Conservation (phyloP, 2,888 invertebrate genomes). For the Eupithecia insigniata region DNA sequence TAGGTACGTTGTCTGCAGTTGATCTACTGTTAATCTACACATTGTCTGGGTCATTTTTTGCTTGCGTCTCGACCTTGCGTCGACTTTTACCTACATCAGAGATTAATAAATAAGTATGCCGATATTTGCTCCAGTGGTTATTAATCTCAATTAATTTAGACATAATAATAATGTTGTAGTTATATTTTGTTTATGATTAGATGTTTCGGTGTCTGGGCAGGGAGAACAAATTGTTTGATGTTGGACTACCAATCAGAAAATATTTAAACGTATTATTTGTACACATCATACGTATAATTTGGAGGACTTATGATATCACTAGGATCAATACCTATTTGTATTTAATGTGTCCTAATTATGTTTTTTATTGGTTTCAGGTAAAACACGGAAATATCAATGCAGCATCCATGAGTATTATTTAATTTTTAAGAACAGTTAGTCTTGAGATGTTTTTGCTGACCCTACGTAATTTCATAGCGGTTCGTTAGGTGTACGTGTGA, state of each 20-base stretch:
- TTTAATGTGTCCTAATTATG: conserved; percentile 27
- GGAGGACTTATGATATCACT: conserved; percentile 12
- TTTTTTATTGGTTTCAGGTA: conserved; percentile 57
- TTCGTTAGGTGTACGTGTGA: conserved; percentile 23
- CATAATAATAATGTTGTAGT: conserved; percentile 48
- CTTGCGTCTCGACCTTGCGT: conserved; percentile 53
- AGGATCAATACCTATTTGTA: not conserved
- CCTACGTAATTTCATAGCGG: conserved; percentile 28
- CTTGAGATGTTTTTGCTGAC: conserved; percentile 13
- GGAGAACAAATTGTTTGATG: conserved; percentile 31
- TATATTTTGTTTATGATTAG: conserved; percentile 35
- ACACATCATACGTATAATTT: conserved; percentile 17
- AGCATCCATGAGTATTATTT: conserved; percentile 32
- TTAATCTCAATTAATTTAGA: conserved; percentile 57
- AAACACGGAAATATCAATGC: conserved; percentile 36
- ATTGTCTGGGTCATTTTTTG: conserved; percentile 55
- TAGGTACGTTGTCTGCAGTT: conserved; percentile 21
- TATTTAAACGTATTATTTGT: conserved; percentile 30
- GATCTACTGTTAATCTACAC: conserved; percentile 41
- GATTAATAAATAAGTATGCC: conserved; percentile 52
- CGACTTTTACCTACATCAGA: conserved; percentile 63
- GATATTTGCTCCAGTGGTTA: conserved; percentile 54
- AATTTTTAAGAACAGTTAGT: not conserved
- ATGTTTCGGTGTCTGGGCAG: conserved; percentile 36
- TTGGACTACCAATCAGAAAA: conserved; percentile 38